Evolutionary conservation across 1,140 invertebrate species (phyloP).

Genomic region (Drosophila equinoxialis): DNA sequence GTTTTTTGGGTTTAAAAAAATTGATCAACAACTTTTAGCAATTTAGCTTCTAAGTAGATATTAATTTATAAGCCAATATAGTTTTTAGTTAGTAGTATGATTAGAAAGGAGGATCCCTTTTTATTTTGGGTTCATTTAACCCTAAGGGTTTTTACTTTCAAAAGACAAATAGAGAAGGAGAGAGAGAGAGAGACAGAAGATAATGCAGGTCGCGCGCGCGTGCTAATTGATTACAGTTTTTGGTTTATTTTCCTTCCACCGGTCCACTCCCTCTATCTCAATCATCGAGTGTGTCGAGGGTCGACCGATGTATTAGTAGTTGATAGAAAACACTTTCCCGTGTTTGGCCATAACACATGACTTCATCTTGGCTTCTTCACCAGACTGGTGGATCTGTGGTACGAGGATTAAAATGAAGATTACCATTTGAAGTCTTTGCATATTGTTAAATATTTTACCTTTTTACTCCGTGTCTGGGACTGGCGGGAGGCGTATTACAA

Average conservation of each 20-base stretch:
- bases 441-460: conserved; percentile 45
- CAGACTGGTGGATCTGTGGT: conserved; percentile 66
- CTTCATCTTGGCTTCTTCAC: conserved; percentile 77
- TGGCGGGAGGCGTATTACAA: conserved; percentile 85
- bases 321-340: conserved; percentile 4
- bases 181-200: background rate
- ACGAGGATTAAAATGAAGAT: background rate
- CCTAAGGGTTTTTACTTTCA: background rate
- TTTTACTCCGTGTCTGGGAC: conserved; percentile 83
- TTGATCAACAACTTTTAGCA: conserved; percentile 56
- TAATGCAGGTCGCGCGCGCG: conserved; percentile 39
- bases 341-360: background rate
- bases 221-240: conserved; percentile 22
- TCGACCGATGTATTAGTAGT: background rate
- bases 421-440: background rate
- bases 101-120: conserved; percentile 3
- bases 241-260: too few relatives aligned
- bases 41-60: conserved; percentile 25
- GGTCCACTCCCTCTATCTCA: too few relatives aligned
- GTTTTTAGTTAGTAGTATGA: conserved; percentile 42
- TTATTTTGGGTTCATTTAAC: background rate
- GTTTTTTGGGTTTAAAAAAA: conserved; percentile 28
- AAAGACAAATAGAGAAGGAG: background rate
- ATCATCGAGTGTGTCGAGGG: background rate
- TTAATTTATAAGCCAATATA: conserved; percentile 10